Base-by-base conservation (phyloP, 2,113 vertebrate species). In the Cyanoderma ruficeps region DNA sequence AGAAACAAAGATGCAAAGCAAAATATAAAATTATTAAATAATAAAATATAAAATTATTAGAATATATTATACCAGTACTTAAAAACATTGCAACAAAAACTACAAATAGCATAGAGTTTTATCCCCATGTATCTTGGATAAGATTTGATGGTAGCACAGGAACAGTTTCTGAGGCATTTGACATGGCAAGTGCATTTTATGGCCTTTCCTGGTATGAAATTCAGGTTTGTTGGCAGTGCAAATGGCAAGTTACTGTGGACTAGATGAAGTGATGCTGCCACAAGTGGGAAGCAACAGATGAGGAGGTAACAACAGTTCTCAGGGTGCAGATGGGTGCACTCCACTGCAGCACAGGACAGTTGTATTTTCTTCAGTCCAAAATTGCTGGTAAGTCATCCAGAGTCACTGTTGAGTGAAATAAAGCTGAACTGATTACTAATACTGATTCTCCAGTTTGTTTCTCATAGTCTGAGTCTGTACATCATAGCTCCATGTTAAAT, bases 261-360 rank as follows among this genome's bases (percentile, higher is more conserved):
- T 59, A 39, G 52, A 71, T 15, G 19, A 89, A 96, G 35, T 55
- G 50, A 84, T 87, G 87, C 50, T 22, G 39, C 46, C 30, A 70
- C 77, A 87, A 84, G 59, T 74, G 71, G 76, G 80, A 96, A 88
- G 52, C 3, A 6, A 87, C 24, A 91, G 60, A 65, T 69, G 67
- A 83, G 59, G 37, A 94, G 67, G 33, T 63, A 69, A 56, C 0
- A 1, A 47, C 49, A 90, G 63, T 21, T 76, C 83, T 49, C 0
- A 0, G 65, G 60, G 35, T 6, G 0, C 39, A 81, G 81, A 87
- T 0, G 0, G 57, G 71, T 63, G 52, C 14, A 2, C 33, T 79
- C 53, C 49, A 49, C 24, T 22, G 39, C 61, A 90, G n/a, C 1
- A 0, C 74, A 94, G 69, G 56, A 76, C 41, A 69, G 49, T 53